Conservation (phyloP, 2,113 vertebrate species). For the Gasterosteus aculeatus region DNA sequence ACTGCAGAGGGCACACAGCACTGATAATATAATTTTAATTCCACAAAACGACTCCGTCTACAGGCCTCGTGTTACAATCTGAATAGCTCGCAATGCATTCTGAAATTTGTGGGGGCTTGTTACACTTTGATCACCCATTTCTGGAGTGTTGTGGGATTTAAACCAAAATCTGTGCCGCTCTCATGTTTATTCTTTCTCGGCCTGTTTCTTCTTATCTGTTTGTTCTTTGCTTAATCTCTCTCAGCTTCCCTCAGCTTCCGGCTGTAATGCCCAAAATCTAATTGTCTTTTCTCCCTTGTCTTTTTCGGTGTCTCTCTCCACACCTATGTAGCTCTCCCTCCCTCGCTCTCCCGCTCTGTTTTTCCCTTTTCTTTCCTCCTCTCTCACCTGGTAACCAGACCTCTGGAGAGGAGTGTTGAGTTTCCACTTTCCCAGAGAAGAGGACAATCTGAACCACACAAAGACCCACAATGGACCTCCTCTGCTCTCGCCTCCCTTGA, state of each 20-base stretch:
- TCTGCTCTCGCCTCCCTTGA: conserved; percentile 70
- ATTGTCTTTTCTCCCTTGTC: conserved; percentile 47
- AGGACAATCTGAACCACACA: conserved; percentile 82
- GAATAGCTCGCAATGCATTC: background rate
- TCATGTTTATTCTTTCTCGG: conserved; percentile 60
- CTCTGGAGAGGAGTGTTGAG: conserved; percentile 81
- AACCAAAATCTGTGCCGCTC: conserved; percentile 43
- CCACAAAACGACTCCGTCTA: conserved; percentile 23
- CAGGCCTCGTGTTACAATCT: conserved; percentile 15
- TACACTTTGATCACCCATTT: conserved; percentile 36
- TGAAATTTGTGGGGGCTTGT: conserved; percentile 24
- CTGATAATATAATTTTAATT: conserved; percentile 36
- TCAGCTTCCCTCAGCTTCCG: conserved; percentile 47
- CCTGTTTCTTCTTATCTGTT: conserved; percentile 30
- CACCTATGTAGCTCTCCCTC: conserved; percentile 67
- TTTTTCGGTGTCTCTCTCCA: conserved; percentile 61
- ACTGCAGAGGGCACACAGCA: background rate
- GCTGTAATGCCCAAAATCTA: conserved; percentile 54
- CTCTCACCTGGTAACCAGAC: conserved; percentile 84
- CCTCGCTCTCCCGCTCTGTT: conserved; percentile 53
- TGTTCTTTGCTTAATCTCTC: conserved; percentile 42
- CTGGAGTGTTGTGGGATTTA: conserved; percentile 26
- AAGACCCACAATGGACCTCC: conserved; percentile 77
- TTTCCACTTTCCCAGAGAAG: conserved; percentile 85
- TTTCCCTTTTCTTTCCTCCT: conserved; percentile 71